Evolutionary conservation across 2,888 invertebrate genomes (phyloP), one percentile per base, ranked within the genome.

Genomic region (Rhimphoctona megacephalus): DNA sequence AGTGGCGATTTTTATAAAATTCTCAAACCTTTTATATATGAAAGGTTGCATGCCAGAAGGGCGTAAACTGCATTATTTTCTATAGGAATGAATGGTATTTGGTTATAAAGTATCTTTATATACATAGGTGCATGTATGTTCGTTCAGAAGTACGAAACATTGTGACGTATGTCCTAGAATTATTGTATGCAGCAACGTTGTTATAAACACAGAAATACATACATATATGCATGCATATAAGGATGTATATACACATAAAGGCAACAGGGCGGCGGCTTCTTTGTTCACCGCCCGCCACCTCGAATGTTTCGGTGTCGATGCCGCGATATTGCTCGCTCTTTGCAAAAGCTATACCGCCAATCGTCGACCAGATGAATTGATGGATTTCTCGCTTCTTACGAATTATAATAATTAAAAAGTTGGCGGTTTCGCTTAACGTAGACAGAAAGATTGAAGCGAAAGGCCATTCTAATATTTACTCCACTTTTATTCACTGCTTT

Each of bases 331-430:
- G 86, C 86, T 64, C 69, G 78, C 61, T 78, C 83, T 89, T 87
- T 81, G 83, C 85, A 83, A 80, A 79, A 85, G 81, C 77, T 46
- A 66, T 72, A 67, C 80, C 83, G 78, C 73, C 69, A 77, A 66
- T 69, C 76, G 84, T 82, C 86, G 87, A 86, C 76, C 85, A 84
- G 79, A 73, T 79, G 83, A 87, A 89, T 87, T 80, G 82, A 86
- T 76, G 76, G 76, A 88, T 86, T 86, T 88, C 86, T 80, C 85
- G 86, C 72, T 82, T 85, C 74, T 83, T 83, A 66, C 80, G 85
- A 83, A 86, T 86, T 86, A 78, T 69, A 81, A 85, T 86, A 86
- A 88, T 88, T 86, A 82, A 86, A 86, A 78, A 77, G 77, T 86
- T 77, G 81, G 67, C 70, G 57, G 61, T 81, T 70, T 36, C 4